Evolutionary conservation across 2,113 vertebrate genomes (phyloP), one percentile per base, ranked within the genome.

Genomic region (Esox niger): DNA sequence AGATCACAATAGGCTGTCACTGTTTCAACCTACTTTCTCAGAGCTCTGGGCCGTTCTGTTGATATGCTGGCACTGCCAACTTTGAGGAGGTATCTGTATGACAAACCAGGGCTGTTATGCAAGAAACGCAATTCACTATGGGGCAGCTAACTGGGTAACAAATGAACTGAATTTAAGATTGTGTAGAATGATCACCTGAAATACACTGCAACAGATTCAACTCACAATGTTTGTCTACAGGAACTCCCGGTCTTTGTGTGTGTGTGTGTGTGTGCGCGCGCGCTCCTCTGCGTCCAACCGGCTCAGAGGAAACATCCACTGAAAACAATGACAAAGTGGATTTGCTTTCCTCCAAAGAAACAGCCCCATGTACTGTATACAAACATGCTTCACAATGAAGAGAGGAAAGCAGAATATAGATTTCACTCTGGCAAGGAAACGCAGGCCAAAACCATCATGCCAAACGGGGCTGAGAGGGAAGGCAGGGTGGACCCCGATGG

Each of bases 331-430:
- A 83, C 70, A 79, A 77, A 82, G 64, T 70, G 30, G 54, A 72
- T 79, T 73, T 73, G 23, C 77, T 79, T 87, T 17, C 82, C 71
- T 55, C 63, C 66, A 43, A 55, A 43, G 79, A 71, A 60, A 71
- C 56, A 63, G 26, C 25, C 54, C 9, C n/a, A n/a, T 4, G 4
- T 54, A 54, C 35, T 26, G 33, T 49, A 67, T 17, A 46, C 62
- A 78, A 72, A 75, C 68, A 70, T 57, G 61, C 23, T 52, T 1
- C 70, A 82, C 79, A 88, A 84, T 83, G 75, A 79, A 43, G 69
- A 65, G 71, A 72, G 75, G 72, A 87, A 86, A 64, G 73, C 73
- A 78, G 69, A 86, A 84, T 70, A 76, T 75, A 81, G 82, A 79
- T 69, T 70, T 70, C 71, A 66, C 70, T 82, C 61, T 73, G 25